A percentile compares a stretch with the other conserved stretches of the same genome.
phyloP scores from a whole-genome alignment of 2,888 invertebrate species.

The Chymomyza procnemis region DNA sequence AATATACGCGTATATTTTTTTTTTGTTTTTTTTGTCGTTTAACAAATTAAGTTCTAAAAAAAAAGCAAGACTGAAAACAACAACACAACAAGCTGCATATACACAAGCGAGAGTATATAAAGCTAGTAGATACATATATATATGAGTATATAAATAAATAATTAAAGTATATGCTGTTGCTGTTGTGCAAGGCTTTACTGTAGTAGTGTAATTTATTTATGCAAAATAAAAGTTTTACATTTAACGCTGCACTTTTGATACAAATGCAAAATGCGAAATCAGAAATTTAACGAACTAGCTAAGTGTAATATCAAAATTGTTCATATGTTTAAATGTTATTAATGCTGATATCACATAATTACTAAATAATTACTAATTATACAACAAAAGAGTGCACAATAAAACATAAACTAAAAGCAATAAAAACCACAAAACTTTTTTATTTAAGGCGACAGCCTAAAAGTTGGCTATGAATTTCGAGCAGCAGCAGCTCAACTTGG shows the following conservation, averaged over 20 bases:
- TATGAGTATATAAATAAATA: no score
- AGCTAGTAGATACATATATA: neutral
- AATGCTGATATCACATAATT: neutral
- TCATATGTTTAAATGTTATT: neutral
- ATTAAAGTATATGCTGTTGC: neutral
- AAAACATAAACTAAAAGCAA: neutral
- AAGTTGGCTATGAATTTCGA: neutral
- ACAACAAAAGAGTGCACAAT: neutral
- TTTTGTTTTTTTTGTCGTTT: neutral
- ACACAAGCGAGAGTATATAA: neutral
- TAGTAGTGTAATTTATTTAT: constrained; percentile 2
- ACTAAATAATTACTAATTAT: neutral
- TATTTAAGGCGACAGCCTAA: neutral
- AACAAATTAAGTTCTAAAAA: neutral
- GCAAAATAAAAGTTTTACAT: neutral
- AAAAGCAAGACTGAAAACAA: constrained; percentile 2
- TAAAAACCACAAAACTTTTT: neutral
- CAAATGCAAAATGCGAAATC: neutral
- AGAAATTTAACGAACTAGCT: neutral
- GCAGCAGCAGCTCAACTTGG: no score
- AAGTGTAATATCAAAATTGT: neutral
- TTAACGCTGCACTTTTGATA: neutral
- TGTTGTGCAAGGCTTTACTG: neutral
- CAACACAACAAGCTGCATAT: neutral
- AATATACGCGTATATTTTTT: neutral